A percentile compares a stretch with the other conserved stretches of the same genome.
These are phyloP conservation scores for Heteromurus nitidus DNA, from an alignment of 2,888 invertebrate species.

Conservation along the genomic window DNA sequence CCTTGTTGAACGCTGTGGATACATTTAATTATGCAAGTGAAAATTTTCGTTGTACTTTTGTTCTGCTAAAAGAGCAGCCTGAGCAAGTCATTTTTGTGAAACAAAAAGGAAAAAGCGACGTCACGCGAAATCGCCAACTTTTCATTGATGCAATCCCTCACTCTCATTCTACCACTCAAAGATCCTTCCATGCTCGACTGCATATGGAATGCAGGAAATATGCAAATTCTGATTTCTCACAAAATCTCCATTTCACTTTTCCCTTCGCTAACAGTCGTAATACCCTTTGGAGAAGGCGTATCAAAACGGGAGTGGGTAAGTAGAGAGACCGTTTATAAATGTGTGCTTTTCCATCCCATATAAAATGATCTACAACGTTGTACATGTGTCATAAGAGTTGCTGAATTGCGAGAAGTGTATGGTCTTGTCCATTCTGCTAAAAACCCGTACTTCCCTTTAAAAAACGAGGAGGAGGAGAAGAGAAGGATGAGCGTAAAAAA, in stretches of 20 bases:
- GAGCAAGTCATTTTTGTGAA: constrained; percentile 19
- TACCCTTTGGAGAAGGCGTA: background rate
- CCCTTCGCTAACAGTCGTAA: constrained; percentile 12
- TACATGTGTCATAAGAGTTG: background rate
- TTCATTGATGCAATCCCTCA: constrained; percentile 1
- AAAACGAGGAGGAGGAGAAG: background rate
- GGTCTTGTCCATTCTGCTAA: background rate
- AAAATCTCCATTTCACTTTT: constrained; percentile 8
- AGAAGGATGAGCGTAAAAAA: no score
- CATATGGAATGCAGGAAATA: constrained; percentile 33
- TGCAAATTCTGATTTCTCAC: constrained; percentile 39
- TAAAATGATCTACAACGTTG: no score
- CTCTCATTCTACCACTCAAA: constrained; percentile 7
- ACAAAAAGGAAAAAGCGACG: constrained; percentile 16
- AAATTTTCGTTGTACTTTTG: no score
- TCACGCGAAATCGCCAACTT: constrained; percentile 14
- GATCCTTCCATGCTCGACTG: constrained; percentile 2
- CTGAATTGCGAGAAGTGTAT: constrained; percentile 20
- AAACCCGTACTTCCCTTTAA: background rate
- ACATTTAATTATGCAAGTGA: no score
- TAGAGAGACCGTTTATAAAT: background rate
- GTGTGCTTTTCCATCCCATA: background rate
- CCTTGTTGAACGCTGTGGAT: no score
- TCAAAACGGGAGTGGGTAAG: background rate
- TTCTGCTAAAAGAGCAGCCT: background rate